A percentile compares a stretch with the other conserved stretches of the same genome.
Conservation (phyloP, 2,113 vertebrate genomes). For the Prionailurus bengalensis region DNA sequence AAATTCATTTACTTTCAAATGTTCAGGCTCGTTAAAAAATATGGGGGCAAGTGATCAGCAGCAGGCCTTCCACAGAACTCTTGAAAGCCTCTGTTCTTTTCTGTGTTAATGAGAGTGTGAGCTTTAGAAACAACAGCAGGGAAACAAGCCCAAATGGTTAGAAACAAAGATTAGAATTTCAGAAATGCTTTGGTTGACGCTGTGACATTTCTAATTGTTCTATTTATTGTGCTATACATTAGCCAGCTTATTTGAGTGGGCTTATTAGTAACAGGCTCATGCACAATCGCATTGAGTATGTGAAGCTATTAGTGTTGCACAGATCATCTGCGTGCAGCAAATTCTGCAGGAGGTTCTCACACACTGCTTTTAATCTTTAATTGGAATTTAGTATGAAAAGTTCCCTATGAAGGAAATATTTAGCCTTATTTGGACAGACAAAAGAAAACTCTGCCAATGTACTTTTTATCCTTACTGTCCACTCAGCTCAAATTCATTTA, state of each 20-base stretch:
- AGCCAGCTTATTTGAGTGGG: not conserved
- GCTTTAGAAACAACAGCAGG: conserved; percentile 12
- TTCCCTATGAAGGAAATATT: conserved; percentile 63
- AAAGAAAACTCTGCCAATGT: conserved; percentile 19
- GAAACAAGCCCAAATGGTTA: conserved; percentile 36
- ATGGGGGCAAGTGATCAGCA: not conserved
- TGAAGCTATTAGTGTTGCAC: not conserved
- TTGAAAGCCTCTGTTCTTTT: not conserved
- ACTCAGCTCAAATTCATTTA: conserved; percentile 7
- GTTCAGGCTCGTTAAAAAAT: not conserved
- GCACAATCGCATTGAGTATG: not conserved
- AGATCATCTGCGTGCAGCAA: not conserved
- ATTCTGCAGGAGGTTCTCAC: conserved; percentile 36
- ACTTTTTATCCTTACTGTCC: not conserved
- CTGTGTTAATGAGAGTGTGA: not conserved
- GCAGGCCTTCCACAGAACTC: not conserved
- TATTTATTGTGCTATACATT: conserved; percentile 15
- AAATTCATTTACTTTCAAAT: conserved; percentile 43
- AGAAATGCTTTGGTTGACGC: conserved; percentile 51
- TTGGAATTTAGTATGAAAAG: conserved; percentile 30
- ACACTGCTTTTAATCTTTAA: conserved; percentile 65
- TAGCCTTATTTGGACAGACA: conserved; percentile 21
- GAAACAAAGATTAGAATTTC: conserved; percentile 68
- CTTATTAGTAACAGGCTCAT: conserved; percentile 51
- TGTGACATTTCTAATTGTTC: conserved; percentile 70